Conservation (phyloP, 2,888 invertebrate genomes). For the Endotricha flammealis region DNA sequence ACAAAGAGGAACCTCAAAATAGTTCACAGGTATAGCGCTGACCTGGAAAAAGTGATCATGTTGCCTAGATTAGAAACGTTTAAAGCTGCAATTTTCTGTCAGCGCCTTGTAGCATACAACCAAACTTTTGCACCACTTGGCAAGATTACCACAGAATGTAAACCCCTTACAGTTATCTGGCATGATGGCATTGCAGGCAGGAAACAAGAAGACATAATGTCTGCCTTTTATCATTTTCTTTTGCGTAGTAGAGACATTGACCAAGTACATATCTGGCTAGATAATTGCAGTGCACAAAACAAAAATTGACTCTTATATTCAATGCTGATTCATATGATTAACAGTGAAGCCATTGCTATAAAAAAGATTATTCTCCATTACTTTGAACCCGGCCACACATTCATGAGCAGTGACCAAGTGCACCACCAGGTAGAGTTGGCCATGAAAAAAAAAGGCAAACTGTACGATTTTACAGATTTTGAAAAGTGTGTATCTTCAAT, state of each 20-base stretch:
- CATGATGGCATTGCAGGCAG: constrained; percentile 17
- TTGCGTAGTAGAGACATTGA: constrained; percentile 14
- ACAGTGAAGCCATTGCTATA: constrained; percentile 18
- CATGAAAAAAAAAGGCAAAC: constrained; percentile 21
- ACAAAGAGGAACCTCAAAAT: constrained; percentile 8
- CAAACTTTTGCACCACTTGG: constrained; percentile 22
- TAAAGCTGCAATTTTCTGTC: constrained; percentile 18
- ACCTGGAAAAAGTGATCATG: constrained; percentile 22
- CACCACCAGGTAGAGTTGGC: constrained; percentile 23
- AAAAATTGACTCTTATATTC: constrained; percentile 24
- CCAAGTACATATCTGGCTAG: constrained; percentile 19
- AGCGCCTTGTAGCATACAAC: constrained; percentile 16
- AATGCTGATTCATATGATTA: constrained; percentile 20
- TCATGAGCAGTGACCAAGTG: constrained; percentile 23
- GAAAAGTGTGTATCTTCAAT: constrained; percentile 18
- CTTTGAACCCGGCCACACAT: constrained; percentile 27
- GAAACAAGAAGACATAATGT: constrained; percentile 19
- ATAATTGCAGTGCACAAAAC: constrained; percentile 25
- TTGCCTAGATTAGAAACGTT: constrained; percentile 21
- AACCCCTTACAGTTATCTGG: constrained; percentile 15
- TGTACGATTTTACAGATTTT: constrained; percentile 23
- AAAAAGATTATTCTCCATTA: constrained; percentile 17
- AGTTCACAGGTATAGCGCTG: constrained; percentile 11
- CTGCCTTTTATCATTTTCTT: constrained; percentile 17
- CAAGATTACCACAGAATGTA: constrained; percentile 12